These are phyloP conservation scores for Clarias platycephalus DNA, from an alignment of 2,797 vertebrate genomes.

Conservation along the genomic window DNA sequence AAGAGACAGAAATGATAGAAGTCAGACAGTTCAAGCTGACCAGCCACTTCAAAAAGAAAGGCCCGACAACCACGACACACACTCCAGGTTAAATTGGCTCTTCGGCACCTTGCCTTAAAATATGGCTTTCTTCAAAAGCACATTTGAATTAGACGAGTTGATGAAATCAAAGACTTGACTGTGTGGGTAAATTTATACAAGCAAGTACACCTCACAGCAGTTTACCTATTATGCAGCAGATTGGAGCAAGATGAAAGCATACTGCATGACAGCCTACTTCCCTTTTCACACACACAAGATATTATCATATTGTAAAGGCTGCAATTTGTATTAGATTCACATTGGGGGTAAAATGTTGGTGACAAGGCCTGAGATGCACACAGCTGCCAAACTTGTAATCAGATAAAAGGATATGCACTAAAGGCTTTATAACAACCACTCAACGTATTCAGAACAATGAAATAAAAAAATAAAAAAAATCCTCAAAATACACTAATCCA, in stretches of 20 bases:
- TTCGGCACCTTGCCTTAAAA: conserved; percentile 86
- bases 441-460: conserved; percentile 61
- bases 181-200: conserved; percentile 92
- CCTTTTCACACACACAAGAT: conserved; percentile 64
- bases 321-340: conserved; percentile 67
- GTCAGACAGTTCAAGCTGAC: conserved; percentile 98
- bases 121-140: conserved; percentile 87
- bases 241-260: conserved; percentile 80
- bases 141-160: conserved; percentile 95
- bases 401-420: conserved; percentile 59
- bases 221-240: conserved; percentile 88
- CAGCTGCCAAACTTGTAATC: conserved; percentile 61
- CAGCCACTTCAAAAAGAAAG: conserved; percentile 95
- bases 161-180: conserved; percentile 90
- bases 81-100: conserved; percentile 99
- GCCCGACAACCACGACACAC: conserved; percentile 81
- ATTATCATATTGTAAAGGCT: conserved; percentile 68
- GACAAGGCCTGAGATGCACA: conserved; percentile 50
- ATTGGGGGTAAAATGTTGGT: conserved; percentile 50
- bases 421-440: conserved; percentile 52
- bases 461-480: conserved; percentile 52
- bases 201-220: conserved; percentile 88
- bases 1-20: conserved; percentile 96
- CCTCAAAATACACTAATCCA: conserved; percentile 62
- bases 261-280: conserved; percentile 72